Percentiles rank a stretch among this genome's conserved stretches.
Conservation (phyloP, 1,140 invertebrate species). For the Polyergus mexicanus region DNA sequence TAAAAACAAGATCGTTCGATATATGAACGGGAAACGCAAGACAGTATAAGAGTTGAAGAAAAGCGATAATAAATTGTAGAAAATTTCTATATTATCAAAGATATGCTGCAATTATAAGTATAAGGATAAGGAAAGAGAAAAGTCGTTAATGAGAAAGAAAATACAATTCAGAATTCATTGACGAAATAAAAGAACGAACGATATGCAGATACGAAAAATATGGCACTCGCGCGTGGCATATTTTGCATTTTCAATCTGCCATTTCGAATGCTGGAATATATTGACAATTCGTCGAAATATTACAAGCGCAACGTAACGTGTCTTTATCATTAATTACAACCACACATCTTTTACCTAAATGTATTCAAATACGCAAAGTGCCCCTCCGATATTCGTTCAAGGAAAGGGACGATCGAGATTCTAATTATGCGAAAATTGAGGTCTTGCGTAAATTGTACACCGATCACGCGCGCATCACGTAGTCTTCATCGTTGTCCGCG, state of each 20-base stretch:
- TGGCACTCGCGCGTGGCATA: neutral
- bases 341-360: neutral
- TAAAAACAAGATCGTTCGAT: neutral
- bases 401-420: slow-evolving; percentile 17
- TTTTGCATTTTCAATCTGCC: neutral
- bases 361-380: neutral
- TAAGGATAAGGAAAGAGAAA: neutral
- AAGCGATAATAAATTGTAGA: neutral
- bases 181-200: neutral
- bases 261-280: neutral
- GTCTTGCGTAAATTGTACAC: slow-evolving; percentile 24
- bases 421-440: slow-evolving; percentile 3
- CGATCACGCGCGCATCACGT: neutral
- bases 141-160: neutral
- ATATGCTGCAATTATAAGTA: slow-evolving; percentile 14
- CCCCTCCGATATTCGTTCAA: neutral
- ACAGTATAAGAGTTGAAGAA: neutral
- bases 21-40: neutral
- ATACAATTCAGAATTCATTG: neutral
- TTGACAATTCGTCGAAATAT: slow-evolving; percentile 8
- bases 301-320: neutral
- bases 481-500: slow-evolving; percentile 3
- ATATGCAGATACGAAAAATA: no score
- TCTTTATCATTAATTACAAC: neutral
- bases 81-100: neutral